A percentile compares a stretch with the other conserved stretches of the same genome.
phyloP scores from a whole-genome alignment of 2,797 vertebrate genomes.

The Capromys pilorides region DNA sequence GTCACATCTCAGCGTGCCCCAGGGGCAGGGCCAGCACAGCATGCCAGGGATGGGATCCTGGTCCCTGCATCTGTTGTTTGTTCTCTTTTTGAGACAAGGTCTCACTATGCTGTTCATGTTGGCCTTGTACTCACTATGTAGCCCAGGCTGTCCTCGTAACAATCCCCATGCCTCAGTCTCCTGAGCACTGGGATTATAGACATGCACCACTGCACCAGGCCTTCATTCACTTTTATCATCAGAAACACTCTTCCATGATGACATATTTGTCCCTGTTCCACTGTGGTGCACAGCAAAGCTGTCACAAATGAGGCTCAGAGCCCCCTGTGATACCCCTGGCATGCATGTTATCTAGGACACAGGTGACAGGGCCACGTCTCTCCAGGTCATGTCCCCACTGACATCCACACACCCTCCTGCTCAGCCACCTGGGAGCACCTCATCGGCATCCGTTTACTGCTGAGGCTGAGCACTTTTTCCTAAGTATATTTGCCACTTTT shows the following conservation, averaged over 20 bases:
- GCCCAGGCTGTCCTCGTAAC: neutral
- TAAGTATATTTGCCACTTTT: neutral
- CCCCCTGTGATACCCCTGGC: rapidly evolving
- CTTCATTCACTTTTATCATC: neutral
- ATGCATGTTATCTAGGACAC: neutral
- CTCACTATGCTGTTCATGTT: neutral
- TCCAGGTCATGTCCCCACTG: no score
- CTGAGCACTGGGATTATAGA: neutral
- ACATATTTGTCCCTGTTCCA: neutral
- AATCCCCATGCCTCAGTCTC: neutral
- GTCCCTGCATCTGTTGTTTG: no score
- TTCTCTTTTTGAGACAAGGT: neutral
- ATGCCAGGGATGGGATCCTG: no score
- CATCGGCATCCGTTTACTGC: neutral
- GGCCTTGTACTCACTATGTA: no score
- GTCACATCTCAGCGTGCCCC: no score
- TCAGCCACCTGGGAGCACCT: rapidly evolving
- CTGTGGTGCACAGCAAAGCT: neutral
- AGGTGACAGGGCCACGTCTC: rapidly evolving
- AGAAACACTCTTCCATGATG: neutral
- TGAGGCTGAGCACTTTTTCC: neutral
- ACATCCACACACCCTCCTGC: neutral
- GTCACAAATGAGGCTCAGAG: neutral
- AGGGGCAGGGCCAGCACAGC: no score
- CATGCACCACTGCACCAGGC: neutral